These are phyloP conservation scores for Vanacampus margaritifer DNA, from an alignment of 2,113 vertebrate genomes.

Conservation along the genomic window DNA sequence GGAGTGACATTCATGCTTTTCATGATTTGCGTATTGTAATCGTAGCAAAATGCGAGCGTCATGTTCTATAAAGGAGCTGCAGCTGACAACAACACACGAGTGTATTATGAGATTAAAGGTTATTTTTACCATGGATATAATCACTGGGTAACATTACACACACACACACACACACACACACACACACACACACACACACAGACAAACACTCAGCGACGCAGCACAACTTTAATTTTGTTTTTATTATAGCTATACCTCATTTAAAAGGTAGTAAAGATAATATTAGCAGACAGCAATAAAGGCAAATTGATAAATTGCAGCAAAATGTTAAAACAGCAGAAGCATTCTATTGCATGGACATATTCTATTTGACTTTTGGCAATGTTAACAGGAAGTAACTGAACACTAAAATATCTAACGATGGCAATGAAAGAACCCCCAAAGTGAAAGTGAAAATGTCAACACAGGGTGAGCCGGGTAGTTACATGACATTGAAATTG, in stretches of 20 bases:
- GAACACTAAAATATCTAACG: neutral
- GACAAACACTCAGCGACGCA: conserved; percentile 4
- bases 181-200: too few relatives aligned
- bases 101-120: conserved; percentile 74
- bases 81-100: conserved; percentile 59
- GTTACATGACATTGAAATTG: neutral
- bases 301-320: neutral
- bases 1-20: conserved; percentile 6
- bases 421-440: neutral
- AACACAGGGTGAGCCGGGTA: neutral
- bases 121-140: conserved; percentile 73
- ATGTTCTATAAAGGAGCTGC: conserved; percentile 42
- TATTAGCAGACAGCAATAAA: neutral
- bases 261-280: conserved; percentile 5
- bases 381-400: too few relatives aligned
- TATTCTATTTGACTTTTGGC: neutral
- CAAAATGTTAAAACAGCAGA: neutral
- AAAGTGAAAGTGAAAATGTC: neutral
- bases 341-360: neutral
- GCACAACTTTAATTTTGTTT: conserved; percentile 9
- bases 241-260: conserved; percentile 12
- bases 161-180: conserved; percentile 26
- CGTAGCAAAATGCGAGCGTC: conserved; percentile 46
- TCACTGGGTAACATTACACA: conserved; percentile 59
- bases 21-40: conserved; percentile 30